Evolutionary conservation across 2,797 vertebrate genomes (phyloP), one percentile per base, ranked within the genome.

Genomic region (Falco biarmicus): DNA sequence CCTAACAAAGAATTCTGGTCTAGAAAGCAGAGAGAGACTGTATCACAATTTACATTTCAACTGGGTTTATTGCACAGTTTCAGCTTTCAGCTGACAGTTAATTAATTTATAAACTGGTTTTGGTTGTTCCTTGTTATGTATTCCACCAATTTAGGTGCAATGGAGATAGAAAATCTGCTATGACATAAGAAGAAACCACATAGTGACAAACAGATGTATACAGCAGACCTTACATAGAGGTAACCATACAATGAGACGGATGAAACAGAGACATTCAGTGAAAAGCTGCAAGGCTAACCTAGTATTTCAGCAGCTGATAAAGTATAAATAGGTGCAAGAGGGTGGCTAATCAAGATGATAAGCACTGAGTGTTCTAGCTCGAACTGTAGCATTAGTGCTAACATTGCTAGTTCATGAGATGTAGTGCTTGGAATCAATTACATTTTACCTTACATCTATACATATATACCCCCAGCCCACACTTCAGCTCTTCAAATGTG

Each of bases 401-500:
- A 63, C 3, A 5, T 10, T 15, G 13, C 56, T 75, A 59, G 26
- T 25, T 80, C 28, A 10, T 32, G 51, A 87, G 31, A 69, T 5
- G 4, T 22, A 50, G 12, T 64, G 45, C 28, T 70, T 53, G 45
- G 25, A 56, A 15, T 32, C 7, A 28, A 13, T 83, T 80, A 57
- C 41, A 39, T 6, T 51, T 70, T 65, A n/a, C 25, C 13, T 9
- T 61, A 19, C 82, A 87, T 70, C 26, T 56, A 24, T 28, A 32
- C 0, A 0, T 20, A 12, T 9, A 20, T 45, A 68, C 7, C 18
- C 14, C 21, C 43, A 56, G 37, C 4, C 21, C 39, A 34, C 19
- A 56, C 22, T 51, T 48, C 15, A 25, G 18, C 13, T 76, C 50
- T 84, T 68, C 26, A 87, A 64, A 80, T 65, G 6, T 25, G 5